Evolutionary conservation across 2,113 vertebrate genomes (phyloP).

Genomic region (Campylomormyrus tamandua): DNA sequence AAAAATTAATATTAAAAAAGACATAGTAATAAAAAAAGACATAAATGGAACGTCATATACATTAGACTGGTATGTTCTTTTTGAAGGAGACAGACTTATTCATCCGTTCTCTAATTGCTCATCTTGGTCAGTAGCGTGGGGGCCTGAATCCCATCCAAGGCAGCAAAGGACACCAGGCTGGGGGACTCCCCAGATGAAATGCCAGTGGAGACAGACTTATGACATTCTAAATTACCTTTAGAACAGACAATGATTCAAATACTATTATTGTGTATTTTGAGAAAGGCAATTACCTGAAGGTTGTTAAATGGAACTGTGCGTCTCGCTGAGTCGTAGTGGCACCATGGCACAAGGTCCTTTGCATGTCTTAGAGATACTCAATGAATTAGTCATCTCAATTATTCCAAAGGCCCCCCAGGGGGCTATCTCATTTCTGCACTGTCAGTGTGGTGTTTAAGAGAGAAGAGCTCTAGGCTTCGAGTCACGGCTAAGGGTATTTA

Average conservation of each 20-base stretch:
- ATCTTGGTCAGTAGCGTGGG: background rate
- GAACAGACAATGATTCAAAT: slow-evolving; percentile 32
- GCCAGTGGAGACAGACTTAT: slow-evolving; percentile 21
- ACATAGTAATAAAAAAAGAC: background rate
- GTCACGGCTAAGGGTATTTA: slow-evolving; percentile 7
- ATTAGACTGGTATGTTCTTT: background rate
- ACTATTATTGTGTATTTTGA: slow-evolving; percentile 34
- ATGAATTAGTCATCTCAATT: slow-evolving; percentile 39
- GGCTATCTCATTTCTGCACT: slow-evolving; percentile 24
- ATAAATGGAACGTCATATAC: background rate
- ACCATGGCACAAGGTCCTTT: slow-evolving; percentile 17
- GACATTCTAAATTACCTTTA: slow-evolving; percentile 28
- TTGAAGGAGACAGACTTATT: slow-evolving; percentile 24
- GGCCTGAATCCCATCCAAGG: background rate
- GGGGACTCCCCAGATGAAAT: background rate
- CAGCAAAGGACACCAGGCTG: background rate
- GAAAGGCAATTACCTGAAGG: slow-evolving; percentile 35
- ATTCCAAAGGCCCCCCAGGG: slow-evolving; percentile 35
- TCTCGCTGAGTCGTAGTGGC: slow-evolving; percentile 22
- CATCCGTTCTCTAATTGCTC: background rate
- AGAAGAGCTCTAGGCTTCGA: slow-evolving; percentile 3
- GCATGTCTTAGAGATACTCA: slow-evolving; percentile 35
- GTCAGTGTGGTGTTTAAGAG: slow-evolving; percentile 17
- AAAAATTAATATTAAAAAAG: background rate
- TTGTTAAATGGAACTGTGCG: slow-evolving; percentile 28